phyloP scores from a whole-genome alignment of 2,888 invertebrate genomes.

The Dasysyrphus albostriatus region DNA sequence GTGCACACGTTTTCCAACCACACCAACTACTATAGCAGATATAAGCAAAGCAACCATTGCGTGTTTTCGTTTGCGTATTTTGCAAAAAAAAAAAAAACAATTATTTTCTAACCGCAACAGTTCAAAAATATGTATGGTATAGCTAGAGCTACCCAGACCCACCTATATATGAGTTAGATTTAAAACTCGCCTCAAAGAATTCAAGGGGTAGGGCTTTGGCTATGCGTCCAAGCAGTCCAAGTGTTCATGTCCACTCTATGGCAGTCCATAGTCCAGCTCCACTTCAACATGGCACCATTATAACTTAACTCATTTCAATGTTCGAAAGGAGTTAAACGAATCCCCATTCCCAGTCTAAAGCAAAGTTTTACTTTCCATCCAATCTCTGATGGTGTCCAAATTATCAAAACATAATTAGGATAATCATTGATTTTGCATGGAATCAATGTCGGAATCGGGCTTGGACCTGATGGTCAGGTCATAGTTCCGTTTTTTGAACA shows the following conservation, averaged over 20 bases:
- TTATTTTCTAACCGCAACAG: conserved; percentile 64
- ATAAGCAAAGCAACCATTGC: conserved; percentile 50
- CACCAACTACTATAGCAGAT: conserved; percentile 8
- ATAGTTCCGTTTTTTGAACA: conserved; percentile 65
- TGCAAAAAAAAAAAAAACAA: conserved; percentile 59
- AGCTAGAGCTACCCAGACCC: neutral
- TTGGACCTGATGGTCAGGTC: neutral
- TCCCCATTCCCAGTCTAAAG: conserved; percentile 1
- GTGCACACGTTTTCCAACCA: conserved; percentile 59
- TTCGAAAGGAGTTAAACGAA: conserved; percentile 27
- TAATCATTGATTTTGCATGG: conserved; percentile 73
- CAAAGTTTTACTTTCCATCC: conserved; percentile 46
- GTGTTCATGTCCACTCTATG: neutral
- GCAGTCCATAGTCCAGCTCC: neutral
- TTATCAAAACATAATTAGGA: conserved; percentile 73
- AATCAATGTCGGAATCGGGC: conserved; percentile 51
- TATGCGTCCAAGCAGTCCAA: neutral
- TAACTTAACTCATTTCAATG: neutral
- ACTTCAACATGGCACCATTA: conserved; percentile 4
- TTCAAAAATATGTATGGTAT: conserved; percentile 36
- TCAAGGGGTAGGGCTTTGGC: neutral
- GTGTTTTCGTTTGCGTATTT: conserved; percentile 68
- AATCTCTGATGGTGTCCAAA: conserved; percentile 44
- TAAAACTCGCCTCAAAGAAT: conserved; percentile 28
- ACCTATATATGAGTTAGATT: conserved; percentile 19